Base-by-base conservation (phyloP, 2,888 invertebrate genomes). In the Leucophenga maculata region DNA sequence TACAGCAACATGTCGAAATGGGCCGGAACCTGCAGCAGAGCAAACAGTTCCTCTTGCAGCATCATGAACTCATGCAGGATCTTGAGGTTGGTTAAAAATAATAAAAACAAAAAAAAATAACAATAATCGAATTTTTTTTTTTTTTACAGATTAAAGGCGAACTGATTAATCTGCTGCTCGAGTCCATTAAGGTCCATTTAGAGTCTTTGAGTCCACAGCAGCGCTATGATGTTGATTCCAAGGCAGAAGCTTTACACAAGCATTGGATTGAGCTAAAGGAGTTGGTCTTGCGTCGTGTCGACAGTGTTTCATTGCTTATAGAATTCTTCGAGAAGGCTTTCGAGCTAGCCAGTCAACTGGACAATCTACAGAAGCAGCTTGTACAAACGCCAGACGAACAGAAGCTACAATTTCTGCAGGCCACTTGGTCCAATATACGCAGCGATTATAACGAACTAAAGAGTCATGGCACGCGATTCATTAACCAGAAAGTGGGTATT, bases 1-100 rank as follows among this genome's bases (percentile, higher is more conserved):
- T 95, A 59, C 92, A 92, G 79, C 92, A 93, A 52, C 93, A 94
- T 81, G 91, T 92, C 73, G 92, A 94, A 80, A 93, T 95, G 92
- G 95, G 95, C n/a, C 91, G 90, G 67, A 91, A 91, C 82, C 84
- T 92, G 32, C 87, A 90, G 8, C 90, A 91, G 88, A 93, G 94
- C 55, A 91, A 91, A 79, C 93, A 94, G 85, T 95, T 95, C 86
- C 90, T 94, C 73, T 90, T 93, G 79, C 89, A 93, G 76, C 95
- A 95, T 86, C 92, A 92, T 77, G 92, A 93, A 80, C 88, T 95
- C 64, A 91, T 93, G 79, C 92, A 91, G 80, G 94, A 95, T 86
- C 89, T 95, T 75, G 91, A 92, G 90, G 93, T 16, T 6, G 8
- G 0, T 72, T 75, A 76, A 71, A n/a, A n/a, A n/a, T n/a, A n/a